Base-by-base conservation (phyloP, 2,113 vertebrate species). In the Bagarius yarrelli region DNA sequence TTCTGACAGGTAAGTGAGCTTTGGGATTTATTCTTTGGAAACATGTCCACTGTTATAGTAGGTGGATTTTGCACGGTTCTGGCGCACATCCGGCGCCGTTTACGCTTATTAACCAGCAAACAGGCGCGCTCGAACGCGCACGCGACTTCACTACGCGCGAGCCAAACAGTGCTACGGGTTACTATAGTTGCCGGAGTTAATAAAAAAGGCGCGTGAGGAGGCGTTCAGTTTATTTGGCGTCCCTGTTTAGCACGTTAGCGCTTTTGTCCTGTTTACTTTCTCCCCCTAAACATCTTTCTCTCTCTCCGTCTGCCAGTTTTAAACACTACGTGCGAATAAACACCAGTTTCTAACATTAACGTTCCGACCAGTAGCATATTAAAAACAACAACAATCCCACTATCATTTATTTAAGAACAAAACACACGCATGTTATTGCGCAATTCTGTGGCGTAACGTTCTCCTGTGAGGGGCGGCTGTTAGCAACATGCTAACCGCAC, bases 71-170 rank as follows among this genome's bases (percentile, higher is more conserved):
- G 23, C 4, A 70, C 23, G 44, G 14, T 16, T 47, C 47, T 85
- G 82, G 81, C 78, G 73, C 78, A 85, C 87, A 83, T 87, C 85
- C 87, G 82, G 78, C 21, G 1, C 6, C 21, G 21, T 52, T 30
- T 27, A 30, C 15, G 16, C 67, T 70, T 13, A 47, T 25, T 8
- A 13, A 5, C 12, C 57, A 30, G 11, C 44, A 47, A 5, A 47
- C 44, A 47, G 1, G 11, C 44, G 9, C 44, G 9, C 44, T 8
- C 44, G 44, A 13, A 16, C 25, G 50, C 50, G 70, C 50, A 21
- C 70, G 40, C 25, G 47, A 21, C 25, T 25, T 21, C 66, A 14
- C 6, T 15, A 12, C 36, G 5, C 12, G 5, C 15, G 1, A 25
- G 23, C n/a, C 3, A 1, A 27, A 25, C 6, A 8, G 27, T 2